These are phyloP conservation scores for Drosophila truncata DNA, from an alignment of 1,140 invertebrate genomes.

Conservation along the genomic window DNA sequence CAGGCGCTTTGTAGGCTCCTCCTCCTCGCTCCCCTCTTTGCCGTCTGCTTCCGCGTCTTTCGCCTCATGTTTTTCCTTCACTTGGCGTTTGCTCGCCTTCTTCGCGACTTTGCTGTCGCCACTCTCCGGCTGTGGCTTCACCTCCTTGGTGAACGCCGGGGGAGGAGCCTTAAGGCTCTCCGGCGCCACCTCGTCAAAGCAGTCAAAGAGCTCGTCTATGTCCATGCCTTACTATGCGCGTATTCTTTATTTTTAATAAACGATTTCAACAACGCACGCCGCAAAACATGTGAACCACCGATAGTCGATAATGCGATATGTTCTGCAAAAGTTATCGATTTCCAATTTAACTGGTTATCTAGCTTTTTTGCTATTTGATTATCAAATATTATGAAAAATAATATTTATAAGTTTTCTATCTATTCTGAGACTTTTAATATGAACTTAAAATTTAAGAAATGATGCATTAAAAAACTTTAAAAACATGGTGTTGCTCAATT, in stretches of 20 bases:
- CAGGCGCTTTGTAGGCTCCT: slow-evolving; percentile 30
- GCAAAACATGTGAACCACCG: slow-evolving; percentile 34
- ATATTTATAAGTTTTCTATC: too few species aligned
- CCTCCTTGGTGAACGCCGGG: not conserved
- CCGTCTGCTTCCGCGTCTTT: not conserved
- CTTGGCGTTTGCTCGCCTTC: slow-evolving; percentile 49
- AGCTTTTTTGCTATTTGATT: not conserved
- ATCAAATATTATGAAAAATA: too few species aligned
- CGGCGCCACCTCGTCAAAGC: slow-evolving; percentile 67
- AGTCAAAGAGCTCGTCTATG: slow-evolving; percentile 80
- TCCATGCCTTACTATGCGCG: slow-evolving; percentile 56
- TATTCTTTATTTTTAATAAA: slow-evolving; percentile 7
- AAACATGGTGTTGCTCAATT: too few species aligned
- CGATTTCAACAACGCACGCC: slow-evolving; percentile 32
- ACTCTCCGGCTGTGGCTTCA: slow-evolving; percentile 3
- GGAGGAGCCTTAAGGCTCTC: slow-evolving; percentile 29
- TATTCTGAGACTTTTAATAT: too few species aligned
- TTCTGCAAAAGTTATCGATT: not conserved
- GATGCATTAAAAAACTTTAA: too few species aligned
- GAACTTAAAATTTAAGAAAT: too few species aligned
- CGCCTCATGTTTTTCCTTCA: slow-evolving; percentile 3
- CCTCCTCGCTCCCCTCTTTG: not conserved
- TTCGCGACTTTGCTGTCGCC: not conserved
- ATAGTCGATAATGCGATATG: slow-evolving; percentile 8
- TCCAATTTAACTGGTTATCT: not conserved